Base-by-base conservation (phyloP, 2,113 vertebrate genomes). In the Periophthalmus modestus region DNA sequence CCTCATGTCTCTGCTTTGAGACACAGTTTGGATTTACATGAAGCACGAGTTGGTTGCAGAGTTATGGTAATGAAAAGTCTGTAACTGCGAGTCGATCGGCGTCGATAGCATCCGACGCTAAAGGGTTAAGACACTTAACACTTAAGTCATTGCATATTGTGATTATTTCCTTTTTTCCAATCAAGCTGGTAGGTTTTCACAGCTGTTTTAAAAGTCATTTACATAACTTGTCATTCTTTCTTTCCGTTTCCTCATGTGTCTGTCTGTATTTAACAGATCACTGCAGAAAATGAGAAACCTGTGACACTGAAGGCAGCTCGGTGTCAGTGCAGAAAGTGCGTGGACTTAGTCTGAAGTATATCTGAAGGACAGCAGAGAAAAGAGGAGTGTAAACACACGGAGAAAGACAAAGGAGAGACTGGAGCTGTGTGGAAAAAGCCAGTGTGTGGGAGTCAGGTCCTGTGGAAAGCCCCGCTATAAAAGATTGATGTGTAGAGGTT, bases 401-500 rank as follows among this genome's bases (percentile, higher is more conserved):
- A 21, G 34, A 67, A 15, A 58, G 66, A 69, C 50, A 58, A 28
- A 65, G 36, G 36, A 55, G 34, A 65, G 34, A 19, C 10, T 16
- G 18, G 50, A 70, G 36, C 7, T 11, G 47, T 66, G 46, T 10
- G 33, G 65, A 34, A n/a, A 68, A 24, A 68, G 34, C 0, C 59
- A 54, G 23, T 14, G 81, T 18, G 71, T 59, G 73, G 74, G 68
- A 62, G 71, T 72, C 16, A 18, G 66, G 48, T 71, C 68, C 23
- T 52, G 66, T 70, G 66, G 69, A 71, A 75, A 76, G 57, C 14
- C 57, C 68, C 3, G 65, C 48, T 21, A 33, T 79, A n/a, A 85
- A 77, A 74, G 71, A 82, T 66, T 66, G 77, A 82, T 66, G 76
- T 34, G 28, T 55, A 57, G 73, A 68, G 70, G 58, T 16, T 48